These are phyloP conservation scores for Brachypalpus laphriformis DNA, from an alignment of 2,888 invertebrate genomes.

Conservation along the genomic window DNA sequence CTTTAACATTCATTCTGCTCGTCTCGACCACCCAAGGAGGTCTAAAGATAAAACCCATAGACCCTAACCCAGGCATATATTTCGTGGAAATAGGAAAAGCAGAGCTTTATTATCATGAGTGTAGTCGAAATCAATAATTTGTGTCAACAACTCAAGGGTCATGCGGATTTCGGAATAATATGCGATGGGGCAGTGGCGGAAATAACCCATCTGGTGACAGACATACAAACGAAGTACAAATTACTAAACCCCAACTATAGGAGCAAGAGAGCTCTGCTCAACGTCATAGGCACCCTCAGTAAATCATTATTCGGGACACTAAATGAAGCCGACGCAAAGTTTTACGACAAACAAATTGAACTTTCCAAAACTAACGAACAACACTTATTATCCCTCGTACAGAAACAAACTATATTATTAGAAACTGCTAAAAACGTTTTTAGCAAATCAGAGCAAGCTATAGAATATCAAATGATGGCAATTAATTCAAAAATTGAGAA, in stretches of 20 bases:
- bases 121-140: slow-evolving; percentile 2
- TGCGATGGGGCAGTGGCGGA: slow-evolving; percentile 20
- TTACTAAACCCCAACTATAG: background rate
- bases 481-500: slow-evolving; percentile 7
- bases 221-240: slow-evolving; percentile 14
- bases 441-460: slow-evolving; percentile 9
- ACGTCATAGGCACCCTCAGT: background rate
- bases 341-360: slow-evolving; percentile 29
- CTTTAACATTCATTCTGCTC: too few species aligned
- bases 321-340: slow-evolving; percentile 18
- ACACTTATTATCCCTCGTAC: slow-evolving; percentile 6
- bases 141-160: background rate
- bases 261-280: background rate
- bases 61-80: slow-evolving; percentile 37
- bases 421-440: slow-evolving; percentile 8
- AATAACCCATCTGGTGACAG: slow-evolving; percentile 17
- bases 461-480: slow-evolving; percentile 24
- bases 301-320: slow-evolving; percentile 16
- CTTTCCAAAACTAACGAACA: slow-evolving; percentile 2
- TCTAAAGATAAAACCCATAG: slow-evolving; percentile 38
- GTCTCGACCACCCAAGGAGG: too few species aligned
- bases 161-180: slow-evolving; percentile 12
- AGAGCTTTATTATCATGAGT: slow-evolving; percentile 20
- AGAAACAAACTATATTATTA: slow-evolving; percentile 16
- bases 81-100: slow-evolving; percentile 32